A percentile compares a stretch with the other conserved stretches of the same genome.
Conservation (phyloP, 2,113 vertebrate species). For the Perognathus longimembris region DNA sequence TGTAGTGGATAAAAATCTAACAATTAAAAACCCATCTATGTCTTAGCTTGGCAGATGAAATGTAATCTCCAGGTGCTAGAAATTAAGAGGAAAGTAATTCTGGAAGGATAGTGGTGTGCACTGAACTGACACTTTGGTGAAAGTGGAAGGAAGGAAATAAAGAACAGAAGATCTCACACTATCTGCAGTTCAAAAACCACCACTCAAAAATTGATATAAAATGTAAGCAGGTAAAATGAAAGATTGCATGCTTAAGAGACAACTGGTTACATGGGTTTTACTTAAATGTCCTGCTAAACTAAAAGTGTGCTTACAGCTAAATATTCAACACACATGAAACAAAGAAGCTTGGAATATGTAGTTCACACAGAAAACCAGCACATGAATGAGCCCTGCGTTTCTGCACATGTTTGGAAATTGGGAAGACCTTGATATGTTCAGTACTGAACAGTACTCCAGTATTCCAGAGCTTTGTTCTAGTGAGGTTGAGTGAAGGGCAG, state of each 20-base stretch:
- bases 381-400: neutral
- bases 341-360: neutral
- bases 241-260: neutral
- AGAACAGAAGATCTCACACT: neutral
- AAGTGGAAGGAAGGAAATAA: neutral
- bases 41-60: slow-evolving; percentile 27
- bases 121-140: neutral
- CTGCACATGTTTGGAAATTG: neutral
- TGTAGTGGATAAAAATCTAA: slow-evolving; percentile 47
- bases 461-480: neutral
- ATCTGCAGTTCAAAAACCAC: neutral
- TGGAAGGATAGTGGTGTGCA: neutral
- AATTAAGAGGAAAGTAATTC: slow-evolving; percentile 8
- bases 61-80: neutral
- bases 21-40: slow-evolving; percentile 44
- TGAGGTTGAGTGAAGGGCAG: rapidly evolving
- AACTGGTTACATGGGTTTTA: neutral
- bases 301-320: neutral
- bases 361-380: neutral
- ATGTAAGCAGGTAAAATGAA: neutral
- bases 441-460: neutral
- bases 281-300: neutral
- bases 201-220: neutral
- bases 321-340: neutral
- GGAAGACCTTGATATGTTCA: neutral